Conservation (phyloP, 2,113 vertebrate genomes). For the Bungarus multicinctus region DNA sequence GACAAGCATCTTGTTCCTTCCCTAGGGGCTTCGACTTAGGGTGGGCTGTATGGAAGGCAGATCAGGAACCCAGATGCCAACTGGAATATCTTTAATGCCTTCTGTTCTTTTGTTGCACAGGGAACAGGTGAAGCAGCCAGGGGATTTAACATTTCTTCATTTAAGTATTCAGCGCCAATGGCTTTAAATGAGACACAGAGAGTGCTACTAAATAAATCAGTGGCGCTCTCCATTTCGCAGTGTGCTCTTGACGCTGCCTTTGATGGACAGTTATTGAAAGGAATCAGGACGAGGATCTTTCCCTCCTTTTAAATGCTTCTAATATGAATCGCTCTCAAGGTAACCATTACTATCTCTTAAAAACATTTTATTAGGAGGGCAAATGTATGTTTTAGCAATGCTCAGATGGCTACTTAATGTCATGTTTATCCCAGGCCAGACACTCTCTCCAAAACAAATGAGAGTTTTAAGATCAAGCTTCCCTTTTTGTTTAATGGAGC, state of each 20-base stretch:
- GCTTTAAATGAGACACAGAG: not conserved
- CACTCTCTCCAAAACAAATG: constrained; percentile 44
- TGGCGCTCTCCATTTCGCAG: not conserved
- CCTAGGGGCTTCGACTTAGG: not conserved
- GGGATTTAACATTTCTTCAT: not conserved
- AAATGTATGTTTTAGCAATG: constrained; percentile 51
- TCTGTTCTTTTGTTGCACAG: not conserved
- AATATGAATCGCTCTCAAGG: constrained; percentile 59
- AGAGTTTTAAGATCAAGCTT: constrained; percentile 36
- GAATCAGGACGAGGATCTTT: constrained; percentile 49
- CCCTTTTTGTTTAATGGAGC: constrained; percentile 49
- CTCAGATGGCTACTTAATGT: constrained; percentile 68
- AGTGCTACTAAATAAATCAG: constrained; percentile 1
- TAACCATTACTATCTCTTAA: constrained; percentile 65
- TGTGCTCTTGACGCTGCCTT: constrained; percentile 17
- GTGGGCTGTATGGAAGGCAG: not conserved
- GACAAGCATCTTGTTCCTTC: not conserved
- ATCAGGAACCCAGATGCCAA: not conserved
- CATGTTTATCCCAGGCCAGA: constrained; percentile 47
- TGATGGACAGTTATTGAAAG: constrained; percentile 62
- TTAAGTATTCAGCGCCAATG: not conserved
- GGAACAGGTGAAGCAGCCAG: not conserved
- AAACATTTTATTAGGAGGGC: constrained; percentile 65
- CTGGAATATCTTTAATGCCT: not conserved
- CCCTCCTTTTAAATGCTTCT: constrained; percentile 44